Percentiles rank a stretch among this genome's conserved stretches.
phyloP scores from a whole-genome alignment of 2,888 invertebrate species.

The Agelastica alni region DNA sequence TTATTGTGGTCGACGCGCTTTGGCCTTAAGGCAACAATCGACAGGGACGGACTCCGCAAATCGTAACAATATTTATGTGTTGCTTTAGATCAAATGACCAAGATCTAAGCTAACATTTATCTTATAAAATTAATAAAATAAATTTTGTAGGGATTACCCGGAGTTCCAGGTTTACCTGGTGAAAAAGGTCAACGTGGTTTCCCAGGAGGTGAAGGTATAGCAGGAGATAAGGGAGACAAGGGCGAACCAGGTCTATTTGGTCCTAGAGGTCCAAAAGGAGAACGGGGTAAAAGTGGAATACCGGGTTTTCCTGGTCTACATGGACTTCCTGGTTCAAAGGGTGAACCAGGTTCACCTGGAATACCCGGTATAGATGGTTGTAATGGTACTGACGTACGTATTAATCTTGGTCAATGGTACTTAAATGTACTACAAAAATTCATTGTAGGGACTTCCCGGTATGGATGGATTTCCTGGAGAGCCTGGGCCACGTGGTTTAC shows the following conservation, averaged over 20 bases:
- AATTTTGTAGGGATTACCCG: constrained; percentile 70
- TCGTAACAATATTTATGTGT: too few relatives aligned
- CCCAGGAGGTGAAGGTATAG: constrained; percentile 81
- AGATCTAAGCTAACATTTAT: background rate
- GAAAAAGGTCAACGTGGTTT: constrained; percentile 78
- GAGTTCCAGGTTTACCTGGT: constrained; percentile 72
- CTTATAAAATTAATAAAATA: too few relatives aligned
- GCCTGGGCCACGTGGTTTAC: constrained; percentile 76
- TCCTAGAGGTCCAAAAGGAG: constrained; percentile 81
- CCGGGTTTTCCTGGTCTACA: constrained; percentile 84
- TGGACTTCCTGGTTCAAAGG: constrained; percentile 73
- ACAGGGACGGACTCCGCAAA: too few relatives aligned
- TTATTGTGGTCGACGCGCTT: too few relatives aligned
- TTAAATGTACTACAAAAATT: background rate
- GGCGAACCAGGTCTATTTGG: constrained; percentile 85
- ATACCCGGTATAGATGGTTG: constrained; percentile 90
- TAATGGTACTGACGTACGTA: constrained; percentile 88
- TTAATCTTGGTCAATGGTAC: constrained; percentile 13
- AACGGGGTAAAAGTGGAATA: constrained; percentile 82
- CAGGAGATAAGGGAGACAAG: constrained; percentile 86
- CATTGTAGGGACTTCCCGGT: constrained; percentile 73
- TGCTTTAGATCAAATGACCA: background rate
- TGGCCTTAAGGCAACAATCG: too few relatives aligned
- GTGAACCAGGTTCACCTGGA: constrained; percentile 74
- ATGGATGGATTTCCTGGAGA: constrained; percentile 69